Base-by-base conservation (phyloP, 64 coral and sea anemone genomes). In the Catalaphyllia jardinei region DNA sequence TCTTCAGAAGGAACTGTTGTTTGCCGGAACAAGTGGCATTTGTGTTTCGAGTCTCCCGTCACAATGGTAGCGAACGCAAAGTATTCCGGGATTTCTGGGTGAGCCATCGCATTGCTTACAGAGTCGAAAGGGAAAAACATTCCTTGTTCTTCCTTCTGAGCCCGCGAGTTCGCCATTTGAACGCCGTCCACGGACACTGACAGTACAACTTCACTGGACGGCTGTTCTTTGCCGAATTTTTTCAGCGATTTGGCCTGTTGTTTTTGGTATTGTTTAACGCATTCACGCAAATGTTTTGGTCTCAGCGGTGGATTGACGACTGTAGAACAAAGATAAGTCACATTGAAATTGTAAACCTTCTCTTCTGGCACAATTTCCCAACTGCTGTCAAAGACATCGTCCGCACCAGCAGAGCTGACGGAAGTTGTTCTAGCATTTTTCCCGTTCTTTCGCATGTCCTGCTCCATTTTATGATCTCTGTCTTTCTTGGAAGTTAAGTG, bases 261-360 rank as follows among this genome's bases (percentile, higher is more conserved):
- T 86, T 99, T 99, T 24, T 91, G 91, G 74, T 86, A 93, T 71
- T 99, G 97, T 99, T 99, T 99, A 0, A 95, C 89, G 24, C 93
- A 99, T n/a, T 99, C 94, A 2, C 91, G 88, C 51, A 99, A 86
- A 72, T 99, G 97, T 75, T 99, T 99, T 35, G 93, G 94, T 25
- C 91, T 87, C 7, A 99, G 28, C 4, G 94, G 97, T 2, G 97
- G 97, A 57, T 95, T 99, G 4, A 95, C 86, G 3, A 99, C 91
- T 0, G 94, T 99, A 4, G 97, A 99, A 63, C 94, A 95, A 10
- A 99, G 92, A 86, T 99, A 99, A 0, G 81, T 89, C 14, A 80
- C 86, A n/a, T 78, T 67, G 31, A 95, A 99, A 71, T 62, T 91
- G 39, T 91, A 94, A 10, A 88, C 91, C 64, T 85, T 93, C 35